These are phyloP conservation scores for Imbricaverruca yamaguchii DNA, from an alignment of 2,888 invertebrate genomes.

Conservation along the genomic window DNA sequence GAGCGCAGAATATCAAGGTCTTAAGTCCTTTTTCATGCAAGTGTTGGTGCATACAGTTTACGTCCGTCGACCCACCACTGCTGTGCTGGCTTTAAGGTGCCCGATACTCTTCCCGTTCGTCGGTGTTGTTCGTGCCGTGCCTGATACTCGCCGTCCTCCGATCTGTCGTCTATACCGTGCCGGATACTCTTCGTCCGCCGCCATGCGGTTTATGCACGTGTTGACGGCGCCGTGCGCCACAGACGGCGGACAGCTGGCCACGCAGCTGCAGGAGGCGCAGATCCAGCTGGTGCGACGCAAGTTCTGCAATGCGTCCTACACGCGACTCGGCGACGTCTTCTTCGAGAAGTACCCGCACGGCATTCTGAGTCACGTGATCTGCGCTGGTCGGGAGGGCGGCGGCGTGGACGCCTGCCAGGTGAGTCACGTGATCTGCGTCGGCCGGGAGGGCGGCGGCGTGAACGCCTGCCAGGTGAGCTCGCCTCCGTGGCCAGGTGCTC, in stretches of 20 bases:
- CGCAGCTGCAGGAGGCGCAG: conserved; percentile 1
- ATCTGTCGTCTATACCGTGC: no score
- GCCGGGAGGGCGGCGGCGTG: not conserved
- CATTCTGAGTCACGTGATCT: not conserved
- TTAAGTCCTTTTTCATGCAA: no score
- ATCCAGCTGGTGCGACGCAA: not conserved
- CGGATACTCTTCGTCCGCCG: no score
- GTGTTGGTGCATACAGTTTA: no score
- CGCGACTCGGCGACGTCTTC: not conserved
- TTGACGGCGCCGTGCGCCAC: not conserved
- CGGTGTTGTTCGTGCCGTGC: no score
- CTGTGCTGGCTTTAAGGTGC: no score
- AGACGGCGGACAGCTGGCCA: not conserved
- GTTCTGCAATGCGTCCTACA: conserved; percentile 4
- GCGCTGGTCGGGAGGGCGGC: not conserved
- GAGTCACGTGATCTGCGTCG: not conserved
- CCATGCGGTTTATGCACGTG: no score
- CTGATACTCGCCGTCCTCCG: no score
- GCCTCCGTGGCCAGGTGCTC: no score
- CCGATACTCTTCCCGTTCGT: no score
- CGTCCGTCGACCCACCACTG: no score
- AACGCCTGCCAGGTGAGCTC: conserved; percentile 4
- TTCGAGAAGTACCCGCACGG: not conserved
- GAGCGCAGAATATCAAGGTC: no score
- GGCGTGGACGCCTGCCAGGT: conserved; percentile 17